Evolutionary conservation across 2,113 vertebrate genomes (phyloP).

Genomic region (Alouatta palliata): DNA sequence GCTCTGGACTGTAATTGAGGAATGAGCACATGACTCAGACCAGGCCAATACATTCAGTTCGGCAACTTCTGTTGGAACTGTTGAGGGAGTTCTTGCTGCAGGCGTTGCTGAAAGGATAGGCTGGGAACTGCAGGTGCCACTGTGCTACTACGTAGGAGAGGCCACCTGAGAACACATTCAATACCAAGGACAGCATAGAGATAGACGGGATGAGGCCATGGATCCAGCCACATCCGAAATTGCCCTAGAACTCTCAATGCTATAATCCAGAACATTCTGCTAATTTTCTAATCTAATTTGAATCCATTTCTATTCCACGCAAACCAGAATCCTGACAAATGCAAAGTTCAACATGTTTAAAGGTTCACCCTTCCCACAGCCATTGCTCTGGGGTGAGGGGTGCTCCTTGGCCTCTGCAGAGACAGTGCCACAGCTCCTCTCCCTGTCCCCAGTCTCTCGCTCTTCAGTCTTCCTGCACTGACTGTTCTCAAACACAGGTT

Average conservation of each 20-base stretch:
- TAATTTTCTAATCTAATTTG: background rate
- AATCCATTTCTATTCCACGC: background rate
- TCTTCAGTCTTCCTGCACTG: background rate
- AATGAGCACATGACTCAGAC: background rate
- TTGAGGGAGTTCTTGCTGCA: background rate
- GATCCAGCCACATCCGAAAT: background rate
- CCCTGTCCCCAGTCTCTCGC: background rate
- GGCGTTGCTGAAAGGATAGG: background rate
- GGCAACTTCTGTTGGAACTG: background rate
- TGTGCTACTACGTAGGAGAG: background rate
- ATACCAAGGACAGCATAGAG: background rate
- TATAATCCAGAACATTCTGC: constrained; percentile 20
- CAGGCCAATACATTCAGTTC: background rate
- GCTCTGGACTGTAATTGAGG: background rate
- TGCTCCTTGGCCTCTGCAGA: background rate
- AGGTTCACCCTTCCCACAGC: background rate
- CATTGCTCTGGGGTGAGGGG: background rate
- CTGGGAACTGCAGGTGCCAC: background rate
- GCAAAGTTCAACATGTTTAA: background rate
- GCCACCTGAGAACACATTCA: background rate
- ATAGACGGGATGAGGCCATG: background rate
- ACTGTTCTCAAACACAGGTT: background rate
- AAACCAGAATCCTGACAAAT: background rate
- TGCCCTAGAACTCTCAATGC: background rate
- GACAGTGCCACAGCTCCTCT: background rate